phyloP scores from a whole-genome alignment of 2,888 invertebrate genomes.

The Lacanobia wlatinum region DNA sequence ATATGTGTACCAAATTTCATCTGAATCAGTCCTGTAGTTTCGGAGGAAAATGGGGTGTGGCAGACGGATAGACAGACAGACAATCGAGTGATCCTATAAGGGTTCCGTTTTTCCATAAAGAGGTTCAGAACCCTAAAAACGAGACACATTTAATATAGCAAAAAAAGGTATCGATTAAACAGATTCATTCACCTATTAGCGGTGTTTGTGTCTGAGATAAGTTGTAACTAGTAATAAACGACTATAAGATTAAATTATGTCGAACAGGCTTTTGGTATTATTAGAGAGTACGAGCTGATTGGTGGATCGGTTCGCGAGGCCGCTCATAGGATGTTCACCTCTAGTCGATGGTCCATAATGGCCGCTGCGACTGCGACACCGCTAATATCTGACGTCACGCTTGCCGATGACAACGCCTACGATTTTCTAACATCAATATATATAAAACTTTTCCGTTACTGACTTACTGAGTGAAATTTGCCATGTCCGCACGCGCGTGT shows the following conservation, averaged over 20 bases:
- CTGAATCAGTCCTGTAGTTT: too few relatives aligned
- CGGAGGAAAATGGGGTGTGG: too few relatives aligned
- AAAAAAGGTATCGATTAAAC: slow-evolving; percentile 44
- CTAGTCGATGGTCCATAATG: slow-evolving; percentile 61
- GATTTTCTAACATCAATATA: slow-evolving; percentile 27
- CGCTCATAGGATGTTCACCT: slow-evolving; percentile 86
- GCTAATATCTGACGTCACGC: slow-evolving; percentile 83
- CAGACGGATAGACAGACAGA: too few relatives aligned
- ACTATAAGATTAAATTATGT: slow-evolving; percentile 69
- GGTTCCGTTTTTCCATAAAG: too few relatives aligned
- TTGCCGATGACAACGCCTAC: slow-evolving; percentile 70
- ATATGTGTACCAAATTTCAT: too few relatives aligned
- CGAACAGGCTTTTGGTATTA: slow-evolving; percentile 79
- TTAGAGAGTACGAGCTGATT: slow-evolving; percentile 78
- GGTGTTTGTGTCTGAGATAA: slow-evolving; percentile 62
- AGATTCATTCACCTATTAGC: slow-evolving; percentile 64
- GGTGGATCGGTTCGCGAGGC: slow-evolving; percentile 77
- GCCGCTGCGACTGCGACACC: slow-evolving; percentile 71
- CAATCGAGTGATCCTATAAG: too few relatives aligned
- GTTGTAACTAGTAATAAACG: slow-evolving; percentile 67
- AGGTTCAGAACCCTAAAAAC: slow-evolving; percentile 28
- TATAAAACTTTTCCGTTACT: too few relatives aligned
- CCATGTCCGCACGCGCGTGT: too few relatives aligned
- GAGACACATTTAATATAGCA: slow-evolving; percentile 38
- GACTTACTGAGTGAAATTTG: too few relatives aligned